phyloP scores from a whole-genome alignment of 1,140 invertebrate genomes.

The Bombus balteatus region DNA sequence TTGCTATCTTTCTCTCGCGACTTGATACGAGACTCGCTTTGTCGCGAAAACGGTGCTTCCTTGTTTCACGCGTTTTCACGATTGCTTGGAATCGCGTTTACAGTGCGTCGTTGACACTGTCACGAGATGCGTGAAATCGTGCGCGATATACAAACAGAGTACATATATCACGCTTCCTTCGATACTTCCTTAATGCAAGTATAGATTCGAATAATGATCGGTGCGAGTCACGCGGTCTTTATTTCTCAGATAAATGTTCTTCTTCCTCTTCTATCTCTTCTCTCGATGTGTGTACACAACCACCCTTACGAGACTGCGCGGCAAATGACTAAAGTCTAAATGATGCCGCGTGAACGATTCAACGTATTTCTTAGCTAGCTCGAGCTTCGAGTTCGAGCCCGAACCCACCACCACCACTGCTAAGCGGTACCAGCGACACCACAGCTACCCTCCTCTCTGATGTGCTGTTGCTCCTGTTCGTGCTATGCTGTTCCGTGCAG shows the following conservation, averaged over 20 bases:
- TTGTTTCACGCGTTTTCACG: neutral
- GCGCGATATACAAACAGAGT: neutral
- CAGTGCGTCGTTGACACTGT: neutral
- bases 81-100: neutral
- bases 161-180: neutral
- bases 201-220: neutral
- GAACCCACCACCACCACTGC: conserved; percentile 25
- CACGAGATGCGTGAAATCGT: neutral
- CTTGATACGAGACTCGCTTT: neutral
- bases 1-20: neutral
- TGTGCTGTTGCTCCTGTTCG: neutral
- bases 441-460: conserved; percentile 24
- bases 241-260: neutral
- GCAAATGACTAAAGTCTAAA: conserved; percentile 38
- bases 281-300: neutral
- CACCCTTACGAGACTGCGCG: conserved; percentile 45
- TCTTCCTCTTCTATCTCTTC: neutral
- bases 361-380: neutral
- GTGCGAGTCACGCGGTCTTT: neutral
- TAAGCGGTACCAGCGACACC: conserved; percentile 1
- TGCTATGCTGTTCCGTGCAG: neutral
- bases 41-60: neutral
- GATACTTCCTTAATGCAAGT: neutral
- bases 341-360: conserved; percentile 27
- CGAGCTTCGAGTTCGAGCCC: neutral